phyloP scores from a whole-genome alignment of 2,888 invertebrate species.

The Drosophila phalerata region DNA sequence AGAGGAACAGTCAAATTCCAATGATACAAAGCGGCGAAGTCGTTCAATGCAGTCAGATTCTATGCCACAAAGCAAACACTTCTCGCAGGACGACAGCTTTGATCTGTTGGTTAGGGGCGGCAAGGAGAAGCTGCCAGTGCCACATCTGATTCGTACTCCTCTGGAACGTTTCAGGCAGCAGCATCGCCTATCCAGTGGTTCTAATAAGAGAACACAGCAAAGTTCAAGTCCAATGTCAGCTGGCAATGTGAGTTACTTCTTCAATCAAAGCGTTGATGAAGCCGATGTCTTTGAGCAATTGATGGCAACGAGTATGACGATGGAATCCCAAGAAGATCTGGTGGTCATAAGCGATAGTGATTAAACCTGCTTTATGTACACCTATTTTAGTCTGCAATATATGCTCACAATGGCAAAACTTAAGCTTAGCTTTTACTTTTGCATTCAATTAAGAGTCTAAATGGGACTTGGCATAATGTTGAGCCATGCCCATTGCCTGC shows the following conservation, averaged over 20 bases:
- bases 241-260: slow-evolving; percentile 86
- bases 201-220: neutral
- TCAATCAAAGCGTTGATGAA: slow-evolving; percentile 85
- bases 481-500: slow-evolving; percentile 88
- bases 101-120: slow-evolving; percentile 72
- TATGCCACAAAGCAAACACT: slow-evolving; percentile 53
- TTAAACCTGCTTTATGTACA: slow-evolving; percentile 33
- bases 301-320: slow-evolving; percentile 84
- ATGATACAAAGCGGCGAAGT: slow-evolving; percentile 72
- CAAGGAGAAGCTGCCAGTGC: neutral
- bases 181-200: slow-evolving; percentile 41
- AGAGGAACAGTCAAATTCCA: slow-evolving; percentile 21
- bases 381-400: slow-evolving; percentile 34
- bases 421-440: slow-evolving; percentile 28
- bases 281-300: slow-evolving; percentile 88
- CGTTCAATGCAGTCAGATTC: slow-evolving; percentile 48
- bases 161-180: slow-evolving; percentile 74
- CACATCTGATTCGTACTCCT: slow-evolving; percentile 54
- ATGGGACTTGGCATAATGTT: slow-evolving; percentile 85
- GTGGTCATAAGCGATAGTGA: slow-evolving; percentile 67
- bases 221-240: neutral
- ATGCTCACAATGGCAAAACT: slow-evolving; percentile 37
- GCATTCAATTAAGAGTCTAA: slow-evolving; percentile 42
- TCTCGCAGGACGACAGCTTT: slow-evolving; percentile 80
- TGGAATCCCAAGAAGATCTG: slow-evolving; percentile 22